Percentiles rank a stretch among this genome's conserved stretches.
Evolutionary conservation across 1,140 invertebrate genomes (phyloP).

Genomic region (Lordiphosa clarofinis): DNA sequence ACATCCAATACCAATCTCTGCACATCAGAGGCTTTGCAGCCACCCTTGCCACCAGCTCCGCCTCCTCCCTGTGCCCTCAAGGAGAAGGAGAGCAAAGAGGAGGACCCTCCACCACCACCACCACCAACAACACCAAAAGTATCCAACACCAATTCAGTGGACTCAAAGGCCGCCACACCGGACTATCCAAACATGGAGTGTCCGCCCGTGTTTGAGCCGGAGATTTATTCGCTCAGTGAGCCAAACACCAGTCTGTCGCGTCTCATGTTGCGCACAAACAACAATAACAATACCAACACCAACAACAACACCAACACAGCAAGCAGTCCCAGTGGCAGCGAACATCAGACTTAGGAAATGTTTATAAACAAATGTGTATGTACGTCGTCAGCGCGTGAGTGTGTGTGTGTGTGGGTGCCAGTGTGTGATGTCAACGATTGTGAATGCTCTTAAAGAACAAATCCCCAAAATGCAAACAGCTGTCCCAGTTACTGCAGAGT

Average conservation of each 20-base stretch:
- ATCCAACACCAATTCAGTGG: constrained; percentile 51
- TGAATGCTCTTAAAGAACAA: constrained; percentile 56
- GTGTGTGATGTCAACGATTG: constrained; percentile 62
- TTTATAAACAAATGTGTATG: neutral
- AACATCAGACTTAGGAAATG: constrained; percentile 47
- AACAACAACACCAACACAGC: constrained; percentile 38
- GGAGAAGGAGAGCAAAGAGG: constrained; percentile 7
- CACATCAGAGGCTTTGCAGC: constrained; percentile 73
- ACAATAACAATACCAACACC: constrained; percentile 18
- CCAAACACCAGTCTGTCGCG: constrained; percentile 80
- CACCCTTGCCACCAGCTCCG: constrained; percentile 78
- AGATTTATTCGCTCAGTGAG: constrained; percentile 87
- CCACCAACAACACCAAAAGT: constrained; percentile 46
- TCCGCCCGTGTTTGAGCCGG: constrained; percentile 90
- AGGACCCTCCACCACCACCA: constrained; percentile 28
- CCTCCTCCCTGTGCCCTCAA: constrained; percentile 55
- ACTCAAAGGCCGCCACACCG: constrained; percentile 73
- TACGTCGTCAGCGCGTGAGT: neutral
- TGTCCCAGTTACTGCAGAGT: neutral
- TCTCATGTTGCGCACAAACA: constrained; percentile 67
- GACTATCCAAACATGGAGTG: constrained; percentile 89
- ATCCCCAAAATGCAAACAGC: constrained; percentile 10
- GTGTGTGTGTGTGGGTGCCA: neutral
- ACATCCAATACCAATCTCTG: constrained; percentile 56
- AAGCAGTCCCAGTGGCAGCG: constrained; percentile 52